Conservation (phyloP, 2,797 vertebrate genomes). For the Poliocrania exsul region DNA sequence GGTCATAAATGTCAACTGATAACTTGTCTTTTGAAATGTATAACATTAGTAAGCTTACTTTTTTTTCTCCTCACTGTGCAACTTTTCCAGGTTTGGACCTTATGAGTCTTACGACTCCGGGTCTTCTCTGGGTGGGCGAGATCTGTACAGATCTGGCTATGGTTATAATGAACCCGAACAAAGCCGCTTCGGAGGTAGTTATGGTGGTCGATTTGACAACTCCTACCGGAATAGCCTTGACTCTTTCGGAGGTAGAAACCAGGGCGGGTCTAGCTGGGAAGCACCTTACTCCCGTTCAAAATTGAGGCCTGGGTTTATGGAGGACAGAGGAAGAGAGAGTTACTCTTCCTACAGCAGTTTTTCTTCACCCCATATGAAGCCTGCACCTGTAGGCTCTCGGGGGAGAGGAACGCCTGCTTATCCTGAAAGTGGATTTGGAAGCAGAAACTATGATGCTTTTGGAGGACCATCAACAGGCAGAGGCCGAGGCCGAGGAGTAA, state of each 20-base stretch:
- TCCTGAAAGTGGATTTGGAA: constrained; percentile 86
- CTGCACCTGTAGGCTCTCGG: constrained; percentile 88
- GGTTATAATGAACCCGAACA: constrained; percentile 89
- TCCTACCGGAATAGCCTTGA: constrained; percentile 85
- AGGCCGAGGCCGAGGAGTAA: constrained; percentile 89
- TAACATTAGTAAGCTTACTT: constrained; percentile 87
- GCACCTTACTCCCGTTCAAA: constrained; percentile 84
- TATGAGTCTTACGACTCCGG: constrained; percentile 90
- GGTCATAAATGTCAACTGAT: constrained; percentile 87
- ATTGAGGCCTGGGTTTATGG: constrained; percentile 88
- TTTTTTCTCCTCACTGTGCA: constrained; percentile 87
- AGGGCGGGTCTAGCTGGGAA: constrained; percentile 85
- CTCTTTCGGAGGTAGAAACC: constrained; percentile 88
- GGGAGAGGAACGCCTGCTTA: constrained; percentile 88
- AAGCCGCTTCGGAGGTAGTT: constrained; percentile 88
- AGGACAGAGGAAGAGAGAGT: constrained; percentile 87
- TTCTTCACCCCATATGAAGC: constrained; percentile 87
- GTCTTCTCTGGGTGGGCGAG: constrained; percentile 84
- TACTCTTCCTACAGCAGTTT: constrained; percentile 88
- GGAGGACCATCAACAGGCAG: constrained; percentile 87
- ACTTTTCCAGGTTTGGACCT: constrained; percentile 87
- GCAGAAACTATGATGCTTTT: constrained; percentile 88
- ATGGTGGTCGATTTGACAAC: constrained; percentile 85
- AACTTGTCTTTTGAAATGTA: constrained; percentile 85
- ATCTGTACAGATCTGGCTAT: constrained; percentile 88